Evolutionary conservation across 2,797 vertebrate genomes (phyloP).

Genomic region (Pampus argenteus): DNA sequence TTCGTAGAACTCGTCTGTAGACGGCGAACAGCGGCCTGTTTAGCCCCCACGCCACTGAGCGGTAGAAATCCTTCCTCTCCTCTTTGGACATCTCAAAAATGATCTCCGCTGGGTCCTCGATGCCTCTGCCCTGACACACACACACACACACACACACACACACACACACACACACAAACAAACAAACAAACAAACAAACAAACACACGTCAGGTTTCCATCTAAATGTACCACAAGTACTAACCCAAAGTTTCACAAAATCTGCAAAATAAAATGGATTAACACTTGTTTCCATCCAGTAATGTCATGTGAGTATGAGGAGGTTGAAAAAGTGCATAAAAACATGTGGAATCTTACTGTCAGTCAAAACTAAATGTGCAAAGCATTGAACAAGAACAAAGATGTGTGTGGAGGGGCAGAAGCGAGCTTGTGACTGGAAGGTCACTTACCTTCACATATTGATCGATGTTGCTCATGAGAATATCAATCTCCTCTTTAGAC

Average conservation of each 20-base stretch:
- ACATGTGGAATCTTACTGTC: no score
- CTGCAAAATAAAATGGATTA: no score
- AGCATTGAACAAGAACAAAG: no score
- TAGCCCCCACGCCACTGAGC: constrained; percentile 96
- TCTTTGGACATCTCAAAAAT: constrained; percentile 99
- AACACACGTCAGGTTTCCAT: background rate
- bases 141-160: constrained; percentile 5
- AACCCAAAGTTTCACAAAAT: no score
- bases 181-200: background rate
- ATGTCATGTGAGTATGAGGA: no score
- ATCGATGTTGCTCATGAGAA: constrained; percentile 98
- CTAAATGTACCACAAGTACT: no score
- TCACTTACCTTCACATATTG: constrained; percentile 93
- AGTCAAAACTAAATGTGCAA: no score
- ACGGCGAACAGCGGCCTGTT: constrained; percentile 98
- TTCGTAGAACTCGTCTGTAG: constrained; percentile 96
- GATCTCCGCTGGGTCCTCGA: constrained; percentile 97
- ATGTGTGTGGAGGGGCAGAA: no score
- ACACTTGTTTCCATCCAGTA: no score
- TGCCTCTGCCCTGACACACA: constrained; percentile 89
- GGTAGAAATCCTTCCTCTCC: constrained; percentile 99
- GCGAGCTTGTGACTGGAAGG: no score
- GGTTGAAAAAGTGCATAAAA: no score
- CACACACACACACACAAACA: background rate
- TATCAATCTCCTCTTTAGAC: constrained; percentile 99